Conservation (phyloP, 2,797 vertebrate species). For the Alauda arvensis region DNA sequence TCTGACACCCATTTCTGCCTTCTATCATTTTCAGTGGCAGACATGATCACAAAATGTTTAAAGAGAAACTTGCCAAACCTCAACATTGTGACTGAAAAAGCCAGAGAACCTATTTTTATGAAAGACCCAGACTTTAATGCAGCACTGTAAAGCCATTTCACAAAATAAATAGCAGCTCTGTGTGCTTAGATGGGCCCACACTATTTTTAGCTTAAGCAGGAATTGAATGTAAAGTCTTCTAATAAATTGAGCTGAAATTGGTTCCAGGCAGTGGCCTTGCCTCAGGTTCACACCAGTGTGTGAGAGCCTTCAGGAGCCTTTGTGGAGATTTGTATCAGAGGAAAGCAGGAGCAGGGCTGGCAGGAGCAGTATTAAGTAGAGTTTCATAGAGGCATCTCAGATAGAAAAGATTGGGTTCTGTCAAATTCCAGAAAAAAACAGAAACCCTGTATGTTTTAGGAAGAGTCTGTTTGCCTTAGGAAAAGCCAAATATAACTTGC, state of each 20-base stretch:
- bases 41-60: background rate
- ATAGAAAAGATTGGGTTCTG: background rate
- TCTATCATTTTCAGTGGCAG: background rate
- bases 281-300: background rate
- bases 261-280: constrained; percentile 15
- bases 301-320: background rate
- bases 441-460: background rate
- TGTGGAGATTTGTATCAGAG: background rate
- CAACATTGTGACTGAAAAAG: background rate
- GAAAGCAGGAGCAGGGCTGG: background rate
- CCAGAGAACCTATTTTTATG: background rate
- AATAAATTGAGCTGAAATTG: constrained; percentile 34
- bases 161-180: constrained; percentile 41
- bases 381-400: background rate
- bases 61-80: background rate
- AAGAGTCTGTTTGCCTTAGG: background rate
- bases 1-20: background rate
- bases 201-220: constrained; percentile 40
- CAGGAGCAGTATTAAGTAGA: background rate
- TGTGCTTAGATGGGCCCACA: constrained; percentile 13
- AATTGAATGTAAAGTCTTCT: background rate
- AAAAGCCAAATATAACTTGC: background rate
- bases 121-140: background rate
- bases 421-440: background rate
- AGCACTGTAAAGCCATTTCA: constrained; percentile 18